A percentile compares a stretch with the other conserved stretches of the same genome.
Evolutionary conservation across 2,888 invertebrate genomes (phyloP).

Genomic region (Allacma fusca): DNA sequence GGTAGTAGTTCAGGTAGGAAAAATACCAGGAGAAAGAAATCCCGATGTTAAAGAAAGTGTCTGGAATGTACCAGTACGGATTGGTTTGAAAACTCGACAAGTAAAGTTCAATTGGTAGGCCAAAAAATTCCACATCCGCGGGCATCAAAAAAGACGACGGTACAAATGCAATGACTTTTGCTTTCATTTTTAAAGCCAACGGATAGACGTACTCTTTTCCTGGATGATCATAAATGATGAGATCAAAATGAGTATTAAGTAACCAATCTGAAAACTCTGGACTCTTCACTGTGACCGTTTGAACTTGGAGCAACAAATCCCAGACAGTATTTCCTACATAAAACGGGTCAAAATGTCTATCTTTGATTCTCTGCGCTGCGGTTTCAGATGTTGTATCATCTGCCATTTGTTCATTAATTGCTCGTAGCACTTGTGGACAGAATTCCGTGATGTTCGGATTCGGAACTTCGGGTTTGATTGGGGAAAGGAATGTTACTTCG

Average conservation of each 20-base stretch:
- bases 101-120: neutral
- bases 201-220: neutral
- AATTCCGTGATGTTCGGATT: slow-evolving; percentile 4
- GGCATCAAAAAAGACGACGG: neutral
- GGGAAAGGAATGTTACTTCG: slow-evolving; percentile 8
- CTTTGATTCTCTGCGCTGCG: neutral
- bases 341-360: slow-evolving; percentile 4
- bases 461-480: slow-evolving; percentile 1
- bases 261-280: neutral
- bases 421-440: neutral
- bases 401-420: neutral
- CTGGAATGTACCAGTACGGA: neutral
- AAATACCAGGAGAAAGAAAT: neutral
- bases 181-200: neutral
- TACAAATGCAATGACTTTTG: neutral
- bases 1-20: neutral
- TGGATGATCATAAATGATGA: slow-evolving; percentile 7
- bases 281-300: neutral
- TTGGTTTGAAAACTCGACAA: neutral
- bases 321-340: neutral
- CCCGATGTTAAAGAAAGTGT: neutral
- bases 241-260: neutral
- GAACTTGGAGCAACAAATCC: neutral
- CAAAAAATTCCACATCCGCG: neutral
- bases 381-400: neutral